A percentile compares a stretch with the other conserved stretches of the same genome.
Evolutionary conservation across 2,113 vertebrate species (phyloP).

Genomic region (Gavia stellata): DNA sequence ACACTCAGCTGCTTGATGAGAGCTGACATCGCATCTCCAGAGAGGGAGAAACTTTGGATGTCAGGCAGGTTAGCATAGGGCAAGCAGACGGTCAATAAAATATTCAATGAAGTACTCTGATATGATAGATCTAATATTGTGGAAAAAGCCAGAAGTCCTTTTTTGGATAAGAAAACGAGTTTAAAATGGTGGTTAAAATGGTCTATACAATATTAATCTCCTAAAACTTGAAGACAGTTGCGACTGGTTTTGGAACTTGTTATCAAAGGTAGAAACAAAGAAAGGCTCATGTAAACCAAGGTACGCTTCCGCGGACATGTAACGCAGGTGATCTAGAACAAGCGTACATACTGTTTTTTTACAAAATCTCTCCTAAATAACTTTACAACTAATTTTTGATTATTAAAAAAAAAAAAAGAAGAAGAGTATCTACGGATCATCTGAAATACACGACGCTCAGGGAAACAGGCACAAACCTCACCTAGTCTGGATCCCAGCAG

Average conservation of each 20-base stretch:
- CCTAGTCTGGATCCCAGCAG: not conserved
- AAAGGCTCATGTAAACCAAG: not conserved
- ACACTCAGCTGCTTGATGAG: constrained; percentile 78
- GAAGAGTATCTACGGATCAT: not conserved
- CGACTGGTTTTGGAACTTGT: not conserved
- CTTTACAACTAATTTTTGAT: not conserved
- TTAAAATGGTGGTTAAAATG: not conserved
- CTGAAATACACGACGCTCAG: not conserved
- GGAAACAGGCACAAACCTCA: not conserved
- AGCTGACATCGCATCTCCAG: constrained; percentile 81
- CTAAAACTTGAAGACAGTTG: not conserved
- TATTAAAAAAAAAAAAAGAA: no score
- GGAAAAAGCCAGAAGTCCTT: constrained; percentile 44
- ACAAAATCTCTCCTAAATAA: not conserved
- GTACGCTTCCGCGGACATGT: fast-evolving
- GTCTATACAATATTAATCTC: not conserved
- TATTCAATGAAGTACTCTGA: constrained; percentile 86
- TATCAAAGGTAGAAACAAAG: not conserved
- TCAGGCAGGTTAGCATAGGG: constrained; percentile 83
- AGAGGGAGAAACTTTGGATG: constrained; percentile 82
- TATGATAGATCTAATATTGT: constrained; percentile 84
- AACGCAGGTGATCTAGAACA: not conserved
- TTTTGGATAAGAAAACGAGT: not conserved
- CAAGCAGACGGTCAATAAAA: constrained; percentile 89
- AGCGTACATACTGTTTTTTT: fast-evolving